These are phyloP conservation scores for Aplysia californica DNA, from an alignment of 1,140 invertebrate genomes.

Conservation along the genomic window DNA sequence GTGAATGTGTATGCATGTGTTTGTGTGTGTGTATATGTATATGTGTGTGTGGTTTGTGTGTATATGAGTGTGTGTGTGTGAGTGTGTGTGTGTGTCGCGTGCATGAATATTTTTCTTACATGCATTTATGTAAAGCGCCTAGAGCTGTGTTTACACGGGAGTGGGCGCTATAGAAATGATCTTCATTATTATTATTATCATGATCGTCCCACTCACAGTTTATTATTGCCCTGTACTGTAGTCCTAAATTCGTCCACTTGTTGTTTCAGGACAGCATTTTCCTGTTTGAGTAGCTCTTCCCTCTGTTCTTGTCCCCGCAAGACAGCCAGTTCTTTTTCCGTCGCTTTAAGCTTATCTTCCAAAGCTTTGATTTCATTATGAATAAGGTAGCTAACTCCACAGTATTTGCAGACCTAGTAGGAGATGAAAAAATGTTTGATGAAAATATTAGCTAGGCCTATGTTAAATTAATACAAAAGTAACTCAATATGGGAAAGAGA, in stretches of 20 bases:
- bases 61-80: too few relatives aligned
- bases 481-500: not conserved
- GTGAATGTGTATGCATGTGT: too few relatives aligned
- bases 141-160: too few relatives aligned
- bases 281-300: slow-evolving; percentile 43
- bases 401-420: slow-evolving; percentile 59
- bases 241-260: not conserved
- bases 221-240: not conserved
- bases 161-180: too few relatives aligned
- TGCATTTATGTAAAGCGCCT: too few relatives aligned
- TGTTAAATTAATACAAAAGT: not conserved
- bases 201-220: slow-evolving; percentile 2
- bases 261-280: slow-evolving; percentile 25
- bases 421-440: not conserved
- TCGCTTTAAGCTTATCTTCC: slow-evolving; percentile 55
- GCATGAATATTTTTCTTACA: too few relatives aligned
- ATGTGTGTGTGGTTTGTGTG: too few relatives aligned
- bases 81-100: too few relatives aligned
- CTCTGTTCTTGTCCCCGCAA: slow-evolving; percentile 47
- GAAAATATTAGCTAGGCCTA: not conserved
- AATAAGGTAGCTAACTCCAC: slow-evolving; percentile 67
- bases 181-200: not conserved
- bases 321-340: slow-evolving; percentile 50
- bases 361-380: slow-evolving; percentile 66
- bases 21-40: too few relatives aligned